Evolutionary conservation across 1,140 invertebrate genomes (phyloP), one percentile per base, ranked within the genome.

Genomic region (Anthonomus grandis): DNA sequence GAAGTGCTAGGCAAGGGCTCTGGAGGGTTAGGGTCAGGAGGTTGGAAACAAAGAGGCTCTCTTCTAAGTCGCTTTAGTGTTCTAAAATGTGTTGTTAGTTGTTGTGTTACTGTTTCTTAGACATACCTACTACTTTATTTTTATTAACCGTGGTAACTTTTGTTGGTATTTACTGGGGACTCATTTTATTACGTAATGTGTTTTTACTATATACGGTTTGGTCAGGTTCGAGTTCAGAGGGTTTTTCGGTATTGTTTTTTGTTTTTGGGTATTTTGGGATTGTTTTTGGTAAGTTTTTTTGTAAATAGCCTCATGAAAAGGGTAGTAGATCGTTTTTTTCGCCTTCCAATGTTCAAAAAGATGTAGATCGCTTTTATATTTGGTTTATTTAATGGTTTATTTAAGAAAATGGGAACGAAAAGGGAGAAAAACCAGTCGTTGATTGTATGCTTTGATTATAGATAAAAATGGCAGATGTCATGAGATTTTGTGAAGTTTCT

Each of bases 391-490:
- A n/a, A n/a, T n/a, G n/a, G n/a, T n/a, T n/a, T n/a, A n/a, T n/a
- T n/a, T n/a, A n/a, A n/a, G n/a, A n/a, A n/a, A n/a, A n/a, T n/a
- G n/a, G n/a, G n/a, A n/a, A n/a, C n/a, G n/a, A n/a, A n/a, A 61
- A 42, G 12, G 64, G 57, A 58, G 53, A 37, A 38, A 37, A 52
- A 21, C 27, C 34, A 3, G 54, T 59, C 15, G 41, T 38, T 13
- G 38, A 45, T n/a, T 61, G 59, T 10, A 60, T 61, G 15, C 23
- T 31, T 38, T 49, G 46, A 34, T 62, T 60, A 48, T 62, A 60
- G 22, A 47, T 54, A 6, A 34, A 12, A 27, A 49, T 36, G 15
- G 49, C 47, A 24, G 57, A 54, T 38, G 45, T 59, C 48, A 62
- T 60, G 12, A 54, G 21, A 31, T 39, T 46, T 19, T 23, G 37